A percentile compares a stretch with the other conserved stretches of the same genome.
phyloP scores from a whole-genome alignment of 2,888 invertebrate species.

The Morpho helenor region DNA sequence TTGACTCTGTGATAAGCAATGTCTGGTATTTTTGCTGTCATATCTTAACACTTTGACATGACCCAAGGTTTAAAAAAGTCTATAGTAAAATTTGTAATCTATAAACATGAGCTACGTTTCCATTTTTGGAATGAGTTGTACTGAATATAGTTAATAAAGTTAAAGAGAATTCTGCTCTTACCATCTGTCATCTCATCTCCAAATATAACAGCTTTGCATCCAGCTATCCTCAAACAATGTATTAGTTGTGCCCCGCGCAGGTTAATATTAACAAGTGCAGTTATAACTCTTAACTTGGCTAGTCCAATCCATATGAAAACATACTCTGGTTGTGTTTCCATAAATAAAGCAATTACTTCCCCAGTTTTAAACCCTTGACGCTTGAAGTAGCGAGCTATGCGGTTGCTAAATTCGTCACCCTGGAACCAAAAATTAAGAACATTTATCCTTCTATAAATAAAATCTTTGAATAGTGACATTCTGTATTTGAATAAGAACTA shows the following conservation, averaged over 20 bases:
- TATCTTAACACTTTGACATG: no score
- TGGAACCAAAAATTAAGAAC: conserved; percentile 31
- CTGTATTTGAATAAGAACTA: no score
- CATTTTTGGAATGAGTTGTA: no score
- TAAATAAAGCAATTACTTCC: conserved; percentile 91
- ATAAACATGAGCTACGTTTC: no score
- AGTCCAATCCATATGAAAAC: conserved; percentile 94
- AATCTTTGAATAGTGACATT: no score
- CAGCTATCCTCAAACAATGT: conserved; percentile 89
- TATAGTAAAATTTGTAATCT: no score
- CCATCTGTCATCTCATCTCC: conserved; percentile 80
- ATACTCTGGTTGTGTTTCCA: conserved; percentile 95
- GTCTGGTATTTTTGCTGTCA: no score
- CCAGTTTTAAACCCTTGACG: conserved; percentile 80
- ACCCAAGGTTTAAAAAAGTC: no score
- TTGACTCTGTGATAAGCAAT: no score
- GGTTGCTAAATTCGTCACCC: conserved; percentile 80
- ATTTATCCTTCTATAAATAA: neutral
- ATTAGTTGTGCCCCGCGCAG: conserved; percentile 86
- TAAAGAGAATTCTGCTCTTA: conserved; percentile 32
- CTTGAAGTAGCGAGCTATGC: conserved; percentile 78
- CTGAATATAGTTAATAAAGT: no score
- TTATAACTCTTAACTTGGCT: conserved; percentile 88
- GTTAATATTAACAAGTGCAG: conserved; percentile 94
- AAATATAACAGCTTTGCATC: conserved; percentile 89